Percentiles rank a stretch among this genome's conserved stretches.
phyloP scores from a whole-genome alignment of 2,797 vertebrate species.

The Holocentrus rufus region DNA sequence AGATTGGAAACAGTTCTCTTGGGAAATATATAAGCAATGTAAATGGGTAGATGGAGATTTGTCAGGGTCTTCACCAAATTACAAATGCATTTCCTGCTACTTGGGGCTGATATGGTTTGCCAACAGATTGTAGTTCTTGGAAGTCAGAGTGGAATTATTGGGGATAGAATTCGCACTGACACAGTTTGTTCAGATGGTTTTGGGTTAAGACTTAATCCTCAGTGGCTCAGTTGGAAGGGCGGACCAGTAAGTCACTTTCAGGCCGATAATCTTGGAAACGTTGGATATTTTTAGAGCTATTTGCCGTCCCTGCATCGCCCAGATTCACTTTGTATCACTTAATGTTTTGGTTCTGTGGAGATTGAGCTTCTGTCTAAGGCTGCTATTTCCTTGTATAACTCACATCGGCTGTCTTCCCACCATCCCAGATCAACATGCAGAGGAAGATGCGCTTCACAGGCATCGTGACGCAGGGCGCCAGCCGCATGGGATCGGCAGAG shows the following conservation, averaged over 20 bases:
- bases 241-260: background rate
- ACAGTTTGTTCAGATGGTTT: background rate
- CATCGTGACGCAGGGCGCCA: conserved; percentile 91
- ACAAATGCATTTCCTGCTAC: background rate
- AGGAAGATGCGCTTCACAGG: conserved; percentile 90
- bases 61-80: background rate
- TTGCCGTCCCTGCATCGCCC: background rate
- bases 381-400: background rate
- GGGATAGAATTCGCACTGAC: background rate
- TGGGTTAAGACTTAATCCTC: background rate
- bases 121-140: background rate
- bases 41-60: background rate
- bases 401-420: background rate
- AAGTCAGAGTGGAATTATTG: background rate
- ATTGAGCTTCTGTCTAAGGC: background rate
- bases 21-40: no score
- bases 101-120: background rate
- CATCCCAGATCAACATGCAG: conserved; percentile 87
- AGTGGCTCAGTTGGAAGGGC: no score
- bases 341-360: background rate
- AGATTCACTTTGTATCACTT: background rate
- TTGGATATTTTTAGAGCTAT: background rate
- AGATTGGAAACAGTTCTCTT: background rate
- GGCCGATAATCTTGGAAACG: background rate
- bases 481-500: conserved; percentile 86